Evolutionary conservation across 2,888 invertebrate species (phyloP), one percentile per base, ranked within the genome.

Genomic region (Auanema freiburgensis): DNA sequence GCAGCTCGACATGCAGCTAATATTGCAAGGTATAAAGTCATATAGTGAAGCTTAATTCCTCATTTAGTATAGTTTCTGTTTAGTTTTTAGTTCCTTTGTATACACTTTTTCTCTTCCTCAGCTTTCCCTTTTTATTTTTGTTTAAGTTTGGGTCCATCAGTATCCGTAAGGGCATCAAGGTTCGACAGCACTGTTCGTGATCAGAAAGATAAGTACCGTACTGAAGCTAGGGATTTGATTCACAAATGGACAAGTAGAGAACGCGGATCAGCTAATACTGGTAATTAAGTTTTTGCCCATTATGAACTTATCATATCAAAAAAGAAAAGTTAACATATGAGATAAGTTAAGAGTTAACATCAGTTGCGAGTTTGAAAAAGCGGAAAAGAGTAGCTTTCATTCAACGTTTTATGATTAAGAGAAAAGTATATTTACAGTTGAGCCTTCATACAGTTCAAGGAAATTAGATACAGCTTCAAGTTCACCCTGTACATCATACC

Each of bases 171-270:
- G 25, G 76, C 76, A 12, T 76, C 76, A n/a, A 67, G 76, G 25
- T 76, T 76, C 66, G 76, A 76, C 58, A 56, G 72, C 16, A 55
- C 70, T n/a, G 54, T 59, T 52, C 51, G 63, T 53, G 63, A 65
- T 46, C 65, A 57, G 24, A 66, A 69, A 59, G 75, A 75, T 46
- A 72, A 72, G 57, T 74, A 75, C 54, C 63, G 75, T 23, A 67
- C 54, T 49, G 73, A 73, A 42, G 63, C 63, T 2, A 40, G 76
- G 55, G 76, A 74, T 24, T 65, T 76, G 14, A 69, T 76, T 59
- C 69, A 67, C 56, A 76, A 76, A 60, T 76, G 72, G 71, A 71
- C 76, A 14, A 74, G 71, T 57, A 58, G 73, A 12, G 74, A 74
- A 42, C 53, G 72, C 8, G 33, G 33, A 33, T 33, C 33, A 5